These are phyloP conservation scores for Hipparchia semele DNA, from an alignment of 2,888 invertebrate genomes.

Conservation along the genomic window DNA sequence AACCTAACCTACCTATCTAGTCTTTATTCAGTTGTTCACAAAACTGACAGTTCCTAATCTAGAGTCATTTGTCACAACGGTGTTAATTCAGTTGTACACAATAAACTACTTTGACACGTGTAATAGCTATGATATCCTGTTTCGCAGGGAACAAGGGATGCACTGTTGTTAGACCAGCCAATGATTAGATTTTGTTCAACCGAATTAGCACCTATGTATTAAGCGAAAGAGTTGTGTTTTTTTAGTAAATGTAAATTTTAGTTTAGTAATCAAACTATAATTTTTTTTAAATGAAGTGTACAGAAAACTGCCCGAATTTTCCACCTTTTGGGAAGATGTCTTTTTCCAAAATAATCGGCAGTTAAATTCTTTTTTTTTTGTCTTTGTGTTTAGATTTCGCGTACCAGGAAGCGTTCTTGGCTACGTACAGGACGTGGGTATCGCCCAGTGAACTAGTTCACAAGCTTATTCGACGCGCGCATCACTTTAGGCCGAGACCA, in stretches of 20 bases:
- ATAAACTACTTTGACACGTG: background rate
- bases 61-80: background rate
- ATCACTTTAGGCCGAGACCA: constrained; percentile 85
- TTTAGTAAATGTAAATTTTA: too few species aligned
- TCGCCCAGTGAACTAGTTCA: constrained; percentile 92
- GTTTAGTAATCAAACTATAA: too few species aligned
- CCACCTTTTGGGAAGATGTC: background rate
- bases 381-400: constrained; percentile 87
- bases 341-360: background rate
- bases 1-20: background rate
- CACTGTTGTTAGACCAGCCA: too few species aligned
- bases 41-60: background rate
- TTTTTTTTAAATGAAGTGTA: background rate
- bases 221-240: too few species aligned
- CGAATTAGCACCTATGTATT: too few species aligned
- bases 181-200: too few species aligned
- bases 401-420: constrained; percentile 98
- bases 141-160: too few species aligned
- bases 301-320: background rate
- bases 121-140: too few species aligned
- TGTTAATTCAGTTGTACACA: background rate
- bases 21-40: background rate
- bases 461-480: constrained; percentile 89
- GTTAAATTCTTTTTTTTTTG: background rate
- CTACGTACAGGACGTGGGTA: constrained; percentile 98